A percentile compares a stretch with the other conserved stretches of the same genome.
These are phyloP conservation scores for Corythoichthys intestinalis DNA, from an alignment of 2,113 vertebrate species.

Conservation along the genomic window DNA sequence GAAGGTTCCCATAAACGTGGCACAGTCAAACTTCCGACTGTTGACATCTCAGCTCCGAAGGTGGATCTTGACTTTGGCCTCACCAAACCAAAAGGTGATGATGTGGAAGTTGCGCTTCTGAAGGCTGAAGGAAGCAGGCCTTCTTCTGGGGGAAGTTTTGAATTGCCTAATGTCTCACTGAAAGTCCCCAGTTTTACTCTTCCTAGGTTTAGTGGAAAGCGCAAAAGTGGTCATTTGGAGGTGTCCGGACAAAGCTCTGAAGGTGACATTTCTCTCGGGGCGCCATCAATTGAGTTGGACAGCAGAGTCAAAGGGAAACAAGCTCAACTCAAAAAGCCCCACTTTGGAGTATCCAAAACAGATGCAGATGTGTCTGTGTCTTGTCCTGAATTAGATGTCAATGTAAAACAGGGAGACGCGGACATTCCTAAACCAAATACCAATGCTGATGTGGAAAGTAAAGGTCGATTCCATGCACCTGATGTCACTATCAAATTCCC, in stretches of 20 bases:
- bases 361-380: conserved; percentile 49
- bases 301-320: conserved; percentile 69
- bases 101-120: conserved; percentile 65
- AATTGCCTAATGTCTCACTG: conserved; percentile 65
- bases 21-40: conserved; percentile 69
- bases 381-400: conserved; percentile 55
- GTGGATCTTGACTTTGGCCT: conserved; percentile 74
- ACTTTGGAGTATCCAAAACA: conserved; percentile 72
- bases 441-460: conserved; percentile 36
- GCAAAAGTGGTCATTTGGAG: conserved; percentile 50
- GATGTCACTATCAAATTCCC: conserved; percentile 63
- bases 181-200: conserved; percentile 74
- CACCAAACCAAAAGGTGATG: conserved; percentile 60
- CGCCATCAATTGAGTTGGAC: conserved; percentile 58
- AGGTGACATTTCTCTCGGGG: conserved; percentile 41
- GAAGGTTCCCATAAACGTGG: conserved; percentile 57
- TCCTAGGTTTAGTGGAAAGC: conserved; percentile 74
- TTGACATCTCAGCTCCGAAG: conserved; percentile 79
- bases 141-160: conserved; percentile 68
- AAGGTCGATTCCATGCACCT: conserved; percentile 53
- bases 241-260: conserved; percentile 44
- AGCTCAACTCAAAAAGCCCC: conserved; percentile 76
- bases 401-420: conserved; percentile 38
- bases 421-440: conserved; percentile 50
- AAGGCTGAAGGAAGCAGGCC: conserved; percentile 65